phyloP scores from a whole-genome alignment of 1,140 invertebrate genomes.

The fruit fly (Drosophila melanogaster) region Release_6_plus_ISO1_MT NT_033779.5:21230501-21231000 shows the following conservation, averaged over 20 bases:
- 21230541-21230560: too few species aligned
- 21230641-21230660: conserved; percentile 70
- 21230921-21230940: conserved; percentile 48
- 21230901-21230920: conserved; percentile 65
- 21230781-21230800: conserved; percentile 13
- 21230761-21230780: conserved; percentile 22
- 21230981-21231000: conserved; percentile 70
- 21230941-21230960: conserved; percentile 21
- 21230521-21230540: too few species aligned
- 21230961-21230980: conserved; percentile 51
- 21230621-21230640: conserved; percentile 80
- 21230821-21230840: not conserved
- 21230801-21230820: conserved; percentile 12
- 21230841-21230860: conserved; percentile 20
- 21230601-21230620: conserved; percentile 67
- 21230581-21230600: not conserved
- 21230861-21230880: conserved; percentile 72
- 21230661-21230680: conserved; percentile 58
- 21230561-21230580: too few species aligned
- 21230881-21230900: conserved; percentile 76
- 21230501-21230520: too few species aligned
- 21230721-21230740: conserved; percentile 63
- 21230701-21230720: conserved; percentile 60
- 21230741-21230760: conserved; percentile 61
- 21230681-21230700: conserved; percentile 71